Percentiles rank a stretch among this genome's conserved stretches.
Conservation (phyloP, 2,797 vertebrate species). For the Ptychobarbus kaznakovi region DNA sequence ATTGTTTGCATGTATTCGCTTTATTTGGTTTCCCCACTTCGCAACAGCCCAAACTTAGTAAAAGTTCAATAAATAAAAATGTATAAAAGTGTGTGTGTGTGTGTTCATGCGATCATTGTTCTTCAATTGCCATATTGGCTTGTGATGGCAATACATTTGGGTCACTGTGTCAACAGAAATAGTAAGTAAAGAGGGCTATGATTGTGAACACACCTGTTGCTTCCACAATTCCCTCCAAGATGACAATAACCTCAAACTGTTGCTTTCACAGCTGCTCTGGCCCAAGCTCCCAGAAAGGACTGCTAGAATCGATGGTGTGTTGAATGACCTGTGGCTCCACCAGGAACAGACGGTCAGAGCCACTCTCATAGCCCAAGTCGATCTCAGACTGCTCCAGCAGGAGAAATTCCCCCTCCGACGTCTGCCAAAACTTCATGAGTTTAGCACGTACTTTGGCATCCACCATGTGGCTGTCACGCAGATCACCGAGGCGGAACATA, state of each 20-base stretch:
- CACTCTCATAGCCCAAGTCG: constrained; percentile 81
- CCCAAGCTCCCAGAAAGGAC: constrained; percentile 85
- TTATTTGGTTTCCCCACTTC: too few species aligned
- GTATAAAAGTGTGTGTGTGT: too few species aligned
- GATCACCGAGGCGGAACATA: constrained; percentile 85
- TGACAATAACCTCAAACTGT: constrained; percentile 84
- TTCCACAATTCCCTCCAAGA: constrained; percentile 87
- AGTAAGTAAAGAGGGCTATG: constrained; percentile 56
- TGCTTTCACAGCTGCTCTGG: constrained; percentile 74
- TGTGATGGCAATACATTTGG: neutral
- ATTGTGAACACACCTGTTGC: constrained; percentile 77
- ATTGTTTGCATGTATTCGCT: too few species aligned
- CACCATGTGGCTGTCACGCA: constrained; percentile 87
- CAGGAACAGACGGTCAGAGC: constrained; percentile 82
- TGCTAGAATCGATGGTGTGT: constrained; percentile 77
- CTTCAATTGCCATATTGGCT: neutral
- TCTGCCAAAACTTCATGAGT: constrained; percentile 85
- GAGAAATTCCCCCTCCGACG: constrained; percentile 84
- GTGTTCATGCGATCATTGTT: too few species aligned
- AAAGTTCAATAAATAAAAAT: too few species aligned
- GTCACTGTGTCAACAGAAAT: neutral
- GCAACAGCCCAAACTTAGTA: too few species aligned
- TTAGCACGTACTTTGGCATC: constrained; percentile 86
- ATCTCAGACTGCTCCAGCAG: constrained; percentile 86
- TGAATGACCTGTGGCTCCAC: constrained; percentile 87